Conservation (phyloP, 2,797 vertebrate genomes). For the Paguma larvata region DNA sequence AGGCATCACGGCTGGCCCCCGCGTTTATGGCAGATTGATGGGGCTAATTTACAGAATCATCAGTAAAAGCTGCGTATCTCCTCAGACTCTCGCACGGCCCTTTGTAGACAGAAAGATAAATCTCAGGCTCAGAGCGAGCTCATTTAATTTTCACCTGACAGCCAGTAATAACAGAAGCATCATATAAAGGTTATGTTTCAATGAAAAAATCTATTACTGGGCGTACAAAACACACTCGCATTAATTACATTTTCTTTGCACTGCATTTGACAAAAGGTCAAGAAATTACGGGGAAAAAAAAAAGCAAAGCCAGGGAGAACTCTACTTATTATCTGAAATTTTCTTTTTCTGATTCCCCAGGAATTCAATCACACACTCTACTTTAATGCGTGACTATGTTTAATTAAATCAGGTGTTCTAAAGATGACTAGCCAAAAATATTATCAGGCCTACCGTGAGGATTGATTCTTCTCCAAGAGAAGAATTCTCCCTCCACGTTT, state of each 20-base stretch:
- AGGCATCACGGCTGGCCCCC: not conserved
- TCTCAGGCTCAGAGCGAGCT: slow-evolving; percentile 75
- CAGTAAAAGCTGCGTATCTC: slow-evolving; percentile 69
- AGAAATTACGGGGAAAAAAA: slow-evolving; percentile 34
- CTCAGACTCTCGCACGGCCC: slow-evolving; percentile 68
- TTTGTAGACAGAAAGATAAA: slow-evolving; percentile 84
- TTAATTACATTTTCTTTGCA: slow-evolving; percentile 83
- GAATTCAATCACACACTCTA: slow-evolving; percentile 52
- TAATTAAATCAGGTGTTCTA: slow-evolving; percentile 76
- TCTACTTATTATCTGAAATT: slow-evolving; percentile 60
- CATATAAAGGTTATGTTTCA: slow-evolving; percentile 83
- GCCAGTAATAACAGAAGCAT: slow-evolving; percentile 79
- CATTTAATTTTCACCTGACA: slow-evolving; percentile 84
- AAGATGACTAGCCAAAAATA: slow-evolving; percentile 65
- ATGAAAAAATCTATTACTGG: slow-evolving; percentile 79
- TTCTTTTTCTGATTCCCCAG: slow-evolving; percentile 67
- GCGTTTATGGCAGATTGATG: slow-evolving; percentile 64
- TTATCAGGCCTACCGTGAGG: slow-evolving; percentile 34
- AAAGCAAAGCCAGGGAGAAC: not conserved
- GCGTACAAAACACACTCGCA: slow-evolving; percentile 76
- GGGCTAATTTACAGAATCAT: slow-evolving; percentile 77
- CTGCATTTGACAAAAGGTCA: slow-evolving; percentile 80
- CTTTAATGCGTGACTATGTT: slow-evolving; percentile 66
- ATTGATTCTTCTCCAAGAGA: slow-evolving; percentile 57
- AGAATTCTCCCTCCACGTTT: slow-evolving; percentile 36